These are phyloP conservation scores for Corythaixoides concolor DNA, from an alignment of 2,113 vertebrate genomes.

Conservation along the genomic window DNA sequence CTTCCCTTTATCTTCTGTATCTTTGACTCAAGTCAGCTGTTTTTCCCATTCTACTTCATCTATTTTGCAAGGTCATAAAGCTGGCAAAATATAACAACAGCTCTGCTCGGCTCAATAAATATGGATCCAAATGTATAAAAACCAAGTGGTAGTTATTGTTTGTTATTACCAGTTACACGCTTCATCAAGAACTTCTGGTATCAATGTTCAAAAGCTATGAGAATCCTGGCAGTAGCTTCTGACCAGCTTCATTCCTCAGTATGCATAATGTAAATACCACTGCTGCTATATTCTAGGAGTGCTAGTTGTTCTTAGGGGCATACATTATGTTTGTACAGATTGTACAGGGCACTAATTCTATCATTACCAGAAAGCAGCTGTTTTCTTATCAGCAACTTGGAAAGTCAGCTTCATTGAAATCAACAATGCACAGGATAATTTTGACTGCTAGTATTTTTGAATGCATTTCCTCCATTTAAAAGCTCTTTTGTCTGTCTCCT, in stretches of 20 bases:
- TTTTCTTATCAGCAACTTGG: neutral
- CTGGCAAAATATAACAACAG: neutral
- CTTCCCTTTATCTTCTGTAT: neutral
- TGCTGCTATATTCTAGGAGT: neutral
- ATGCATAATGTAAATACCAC: neutral
- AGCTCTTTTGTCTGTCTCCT: neutral
- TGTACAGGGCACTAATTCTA: neutral
- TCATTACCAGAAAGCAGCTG: neutral
- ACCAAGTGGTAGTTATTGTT: neutral
- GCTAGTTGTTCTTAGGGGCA: neutral
- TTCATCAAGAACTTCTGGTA: neutral
- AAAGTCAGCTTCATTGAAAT: neutral
- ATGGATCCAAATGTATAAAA: neutral
- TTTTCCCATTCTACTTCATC: neutral
- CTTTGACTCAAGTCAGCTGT: neutral
- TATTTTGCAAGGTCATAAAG: neutral
- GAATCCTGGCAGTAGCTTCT: neutral
- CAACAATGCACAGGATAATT: neutral
- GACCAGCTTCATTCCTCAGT: neutral
- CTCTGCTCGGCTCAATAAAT: constrained; percentile 13
- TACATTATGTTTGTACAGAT: neutral
- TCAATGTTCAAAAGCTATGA: neutral
- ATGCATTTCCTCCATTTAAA: neutral
- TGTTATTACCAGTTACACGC: neutral
- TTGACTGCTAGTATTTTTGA: neutral